Evolutionary conservation across 2,113 vertebrate genomes (phyloP), one percentile per base, ranked within the genome.

Genomic region (Nettapus auritus): DNA sequence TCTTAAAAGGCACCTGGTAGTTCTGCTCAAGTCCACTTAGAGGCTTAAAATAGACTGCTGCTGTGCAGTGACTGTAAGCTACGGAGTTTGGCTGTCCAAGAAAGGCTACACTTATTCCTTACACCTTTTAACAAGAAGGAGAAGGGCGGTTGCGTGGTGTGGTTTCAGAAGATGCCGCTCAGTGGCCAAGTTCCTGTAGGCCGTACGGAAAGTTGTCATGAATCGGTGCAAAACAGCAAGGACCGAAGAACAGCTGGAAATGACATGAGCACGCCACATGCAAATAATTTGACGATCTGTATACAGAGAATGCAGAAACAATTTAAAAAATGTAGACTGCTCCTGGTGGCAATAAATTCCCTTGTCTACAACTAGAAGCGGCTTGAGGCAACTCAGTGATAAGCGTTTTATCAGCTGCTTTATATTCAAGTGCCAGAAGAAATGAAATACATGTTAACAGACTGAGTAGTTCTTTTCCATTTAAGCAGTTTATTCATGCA

Each of bases 251-350:
- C 90, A 95, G 80, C 93, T 97, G 95, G 77, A 94, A 86, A 62
- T 95, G 29, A 64, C 76, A 83, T 8, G 85, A 88, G 79, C 71
- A 53, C 77, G 17, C 90, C 77, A 90, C 64, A 56, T 92, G 86
- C 88, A 90, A 88, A 79, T 88, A 87, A 63, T 78, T 75, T 83
- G 83, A 38, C 50, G 67, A 50, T 95, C 77, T 86, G 23, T 68
- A 57, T 55, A 88, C 8, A 34, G 77, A 89, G 80, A 96, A 93
- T 94, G 92, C 77, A 95, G 93, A 66, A 96, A 94, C 80, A 52
- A 94, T 96, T 84, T 84, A 0, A 88, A 95, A 94, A 94, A 96
- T 91, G 80, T 66, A 42, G 90, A 64, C 90, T 93, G 26, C 34
- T 91, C 60, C 82, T 83, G 26, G 66, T 90, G 93, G 94, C 77